Conservation (phyloP, 2,888 invertebrate genomes). For the Drosophila prostipennis region DNA sequence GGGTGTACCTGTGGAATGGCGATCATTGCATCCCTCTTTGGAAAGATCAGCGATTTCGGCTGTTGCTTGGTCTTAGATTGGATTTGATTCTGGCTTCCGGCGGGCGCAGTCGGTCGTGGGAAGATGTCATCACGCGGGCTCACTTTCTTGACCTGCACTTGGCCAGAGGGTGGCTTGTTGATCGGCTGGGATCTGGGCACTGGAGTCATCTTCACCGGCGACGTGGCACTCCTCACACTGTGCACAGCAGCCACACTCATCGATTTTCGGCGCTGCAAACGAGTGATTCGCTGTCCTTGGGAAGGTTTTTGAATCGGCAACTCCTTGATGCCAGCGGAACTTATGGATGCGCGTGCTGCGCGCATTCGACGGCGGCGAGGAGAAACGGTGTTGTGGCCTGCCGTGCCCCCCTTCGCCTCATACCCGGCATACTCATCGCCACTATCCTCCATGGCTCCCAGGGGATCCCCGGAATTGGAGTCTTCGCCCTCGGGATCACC, state of each 20-base stretch:
- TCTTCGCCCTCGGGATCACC: constrained; percentile 1
- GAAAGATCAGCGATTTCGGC: background rate
- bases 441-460: constrained; percentile 37
- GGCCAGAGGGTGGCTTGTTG: background rate
- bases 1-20: background rate
- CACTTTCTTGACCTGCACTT: background rate
- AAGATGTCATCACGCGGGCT: constrained; percentile 49
- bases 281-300: constrained; percentile 56
- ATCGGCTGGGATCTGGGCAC: constrained; percentile 46
- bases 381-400: background rate
- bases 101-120: constrained; percentile 39
- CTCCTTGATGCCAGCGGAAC: constrained; percentile 26
- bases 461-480: background rate
- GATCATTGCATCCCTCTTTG: background rate
- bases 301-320: constrained; percentile 43
- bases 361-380: constrained; percentile 46
- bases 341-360: background rate
- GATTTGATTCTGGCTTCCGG: background rate
- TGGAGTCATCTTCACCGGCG: constrained; percentile 65
- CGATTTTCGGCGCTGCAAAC: constrained; percentile 59
- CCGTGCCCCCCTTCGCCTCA: background rate
- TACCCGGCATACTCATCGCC: constrained; percentile 30
- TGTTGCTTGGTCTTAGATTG: background rate
- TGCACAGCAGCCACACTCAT: constrained; percentile 43
- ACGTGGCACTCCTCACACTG: constrained; percentile 46